Evolutionary conservation across 2,888 invertebrate species (phyloP), one percentile per base, ranked within the genome.

Genomic region (Megastigmus dorsalis): DNA sequence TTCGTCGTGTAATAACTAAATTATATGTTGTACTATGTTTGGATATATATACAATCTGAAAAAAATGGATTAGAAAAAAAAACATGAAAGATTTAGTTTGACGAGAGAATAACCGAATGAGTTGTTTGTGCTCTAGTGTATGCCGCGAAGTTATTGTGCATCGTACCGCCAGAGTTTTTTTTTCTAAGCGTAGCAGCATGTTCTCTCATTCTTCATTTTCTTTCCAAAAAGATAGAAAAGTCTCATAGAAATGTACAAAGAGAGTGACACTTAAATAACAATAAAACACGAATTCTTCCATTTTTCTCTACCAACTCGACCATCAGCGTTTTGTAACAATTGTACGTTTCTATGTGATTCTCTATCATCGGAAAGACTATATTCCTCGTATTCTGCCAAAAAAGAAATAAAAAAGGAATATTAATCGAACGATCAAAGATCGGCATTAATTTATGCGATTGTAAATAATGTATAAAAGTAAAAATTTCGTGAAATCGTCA

Each of bases 111-210:
- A 62, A 18, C 26, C 7, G 43, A 23, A 36, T 57, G 67, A 75
- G 71, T 63, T 67, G 30, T 63, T 75, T 63, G 41, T 63, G 45
- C 75, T 75, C 57, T 63, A 68, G 67, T 67, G 67, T 75, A 60
- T 75, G 65, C 57, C 48, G 33, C 55, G 36, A 69, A 62, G 66
- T 71, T 63, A 78, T 67, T 76, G 77, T 79, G 66, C 76, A 79
- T 78, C 77, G 67, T 80, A 76, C 73, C 79, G 79, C 79, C 78
- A 79, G 78, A 81, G 77, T 79, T 79, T 78, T 50, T 55, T 60
- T n/a, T 80, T 81, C 79, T 78, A 77, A 78, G 74, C 74, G 74
- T 79, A 79, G 75, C 67, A 76, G 62, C 78, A 77, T 66, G 62
- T 50, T 62, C 41, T 68, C 48, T 54, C 26, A 60, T 23, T 38